phyloP scores from a whole-genome alignment of 2,113 vertebrate species.

The Promerops cafer region DNA sequence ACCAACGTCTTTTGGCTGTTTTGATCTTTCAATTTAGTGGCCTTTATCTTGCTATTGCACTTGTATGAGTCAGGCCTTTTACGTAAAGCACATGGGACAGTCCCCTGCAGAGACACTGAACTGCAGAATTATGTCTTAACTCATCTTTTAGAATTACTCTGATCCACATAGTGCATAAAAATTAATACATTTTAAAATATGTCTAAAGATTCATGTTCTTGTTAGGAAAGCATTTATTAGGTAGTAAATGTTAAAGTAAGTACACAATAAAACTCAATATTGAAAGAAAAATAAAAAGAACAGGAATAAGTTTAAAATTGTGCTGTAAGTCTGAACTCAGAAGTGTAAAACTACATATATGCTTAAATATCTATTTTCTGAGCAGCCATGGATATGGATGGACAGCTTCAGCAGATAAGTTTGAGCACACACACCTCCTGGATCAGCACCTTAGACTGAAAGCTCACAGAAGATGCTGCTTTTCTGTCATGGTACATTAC shows the following conservation, averaged over 20 bases:
- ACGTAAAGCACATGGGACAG: neutral
- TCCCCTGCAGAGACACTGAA: neutral
- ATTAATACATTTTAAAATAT: neutral
- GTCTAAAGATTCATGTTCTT: neutral
- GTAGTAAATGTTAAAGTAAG: neutral
- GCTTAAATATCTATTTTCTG: neutral
- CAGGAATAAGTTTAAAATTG: neutral
- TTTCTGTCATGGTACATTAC: neutral
- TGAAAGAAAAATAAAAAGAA: neutral
- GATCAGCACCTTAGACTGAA: neutral
- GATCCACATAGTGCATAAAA: neutral
- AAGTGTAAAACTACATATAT: neutral
- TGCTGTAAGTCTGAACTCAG: neutral
- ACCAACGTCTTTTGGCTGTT: neutral
- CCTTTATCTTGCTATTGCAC: neutral
- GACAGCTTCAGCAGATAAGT: neutral
- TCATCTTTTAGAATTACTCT: neutral
- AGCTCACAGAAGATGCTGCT: neutral
- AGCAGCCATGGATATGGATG: neutral
- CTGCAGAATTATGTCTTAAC: neutral
- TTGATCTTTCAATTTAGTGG: conserved; percentile 1
- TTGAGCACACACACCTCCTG: neutral
- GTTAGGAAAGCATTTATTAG: neutral
- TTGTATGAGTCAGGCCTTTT: conserved; percentile 24
- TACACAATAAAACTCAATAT: neutral